phyloP scores from a whole-genome alignment of 2,797 vertebrate genomes.

The Carduelis carduelis region DNA sequence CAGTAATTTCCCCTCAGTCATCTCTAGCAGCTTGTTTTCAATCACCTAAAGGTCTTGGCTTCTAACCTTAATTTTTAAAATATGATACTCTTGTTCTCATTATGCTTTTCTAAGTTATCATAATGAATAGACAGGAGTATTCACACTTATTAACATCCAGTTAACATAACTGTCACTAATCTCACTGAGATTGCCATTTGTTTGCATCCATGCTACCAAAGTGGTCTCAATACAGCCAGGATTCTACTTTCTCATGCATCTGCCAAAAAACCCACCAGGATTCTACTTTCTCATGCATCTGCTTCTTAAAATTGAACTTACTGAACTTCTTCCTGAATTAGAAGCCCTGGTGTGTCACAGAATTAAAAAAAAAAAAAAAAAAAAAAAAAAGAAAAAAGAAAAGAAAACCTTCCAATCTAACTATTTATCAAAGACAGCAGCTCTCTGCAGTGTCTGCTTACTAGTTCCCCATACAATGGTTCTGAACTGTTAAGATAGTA shows the following conservation, averaged over 20 bases:
- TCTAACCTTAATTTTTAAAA: neutral
- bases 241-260: neutral
- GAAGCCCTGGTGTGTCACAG: neutral
- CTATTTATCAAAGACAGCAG: neutral
- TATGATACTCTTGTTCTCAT: neutral
- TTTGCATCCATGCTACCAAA: neutral
- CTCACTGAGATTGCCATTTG: neutral
- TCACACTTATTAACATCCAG: neutral
- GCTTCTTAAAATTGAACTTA: neutral
- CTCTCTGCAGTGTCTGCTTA: neutral
- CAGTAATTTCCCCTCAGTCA: neutral
- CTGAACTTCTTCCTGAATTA: neutral
- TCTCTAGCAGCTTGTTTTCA: neutral
- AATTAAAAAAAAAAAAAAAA: neutral
- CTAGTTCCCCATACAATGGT: neutral
- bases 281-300: neutral
- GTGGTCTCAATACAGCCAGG: neutral
- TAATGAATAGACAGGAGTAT: neutral
- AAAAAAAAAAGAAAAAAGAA: neutral
- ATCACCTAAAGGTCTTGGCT: neutral
- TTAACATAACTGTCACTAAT: neutral
- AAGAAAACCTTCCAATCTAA: neutral
- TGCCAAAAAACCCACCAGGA: neutral
- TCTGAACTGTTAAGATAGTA: neutral
- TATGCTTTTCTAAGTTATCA: neutral